Base-by-base conservation (phyloP, 1,140 invertebrate species). In the Bombus pyrosoma region DNA sequence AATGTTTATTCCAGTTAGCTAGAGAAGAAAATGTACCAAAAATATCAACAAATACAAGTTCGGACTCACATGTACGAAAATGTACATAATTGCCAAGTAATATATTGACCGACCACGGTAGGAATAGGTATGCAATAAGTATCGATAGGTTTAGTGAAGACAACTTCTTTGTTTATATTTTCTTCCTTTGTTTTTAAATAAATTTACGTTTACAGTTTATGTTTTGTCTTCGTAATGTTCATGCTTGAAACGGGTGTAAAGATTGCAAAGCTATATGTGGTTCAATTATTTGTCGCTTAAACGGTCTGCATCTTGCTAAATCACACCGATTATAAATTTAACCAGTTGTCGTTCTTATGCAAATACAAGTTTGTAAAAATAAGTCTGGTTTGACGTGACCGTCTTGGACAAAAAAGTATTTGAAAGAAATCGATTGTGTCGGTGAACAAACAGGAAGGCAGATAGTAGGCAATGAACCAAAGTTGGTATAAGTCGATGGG, bases 391-490 rank as follows among this genome's bases (percentile, higher is more conserved):
- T 15, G 9, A 22, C n/a, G 18, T 64, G 32, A 68, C 9, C 8
- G 22, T 12, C 22, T 41, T 32, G 9, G n/a, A 43, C n/a, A 74
- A 73, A 81, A 41, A 10, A 39, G 15, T 47, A 43, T 9, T 6
- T 12, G 76, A 81, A 84, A 74, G 66, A 66, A 43, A 72, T 71
- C 86, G 62, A 71, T 80, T 41, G 75, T 69, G 34, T 53, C 64
- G 37, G 37, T 71, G 64, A 43, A 72, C 59, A 47, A 41, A 80
- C 81, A 81, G 74, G 76, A 75, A 81, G 75, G 74, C 69, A 82
- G 78, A 83, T 77, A 88, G 86, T 87, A 86, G 84, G 75, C 90
- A 85, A 90, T 79, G 89, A 90, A 82, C 86, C 80, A 64, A 86
- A 80, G 72, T 74, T 87, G 83, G 59, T 74, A 68, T 57, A 88